Percentiles rank a stretch among this genome's conserved stretches.
Evolutionary conservation across 2,113 vertebrate species (phyloP).

Genomic region (Smithornis capensis): DNA sequence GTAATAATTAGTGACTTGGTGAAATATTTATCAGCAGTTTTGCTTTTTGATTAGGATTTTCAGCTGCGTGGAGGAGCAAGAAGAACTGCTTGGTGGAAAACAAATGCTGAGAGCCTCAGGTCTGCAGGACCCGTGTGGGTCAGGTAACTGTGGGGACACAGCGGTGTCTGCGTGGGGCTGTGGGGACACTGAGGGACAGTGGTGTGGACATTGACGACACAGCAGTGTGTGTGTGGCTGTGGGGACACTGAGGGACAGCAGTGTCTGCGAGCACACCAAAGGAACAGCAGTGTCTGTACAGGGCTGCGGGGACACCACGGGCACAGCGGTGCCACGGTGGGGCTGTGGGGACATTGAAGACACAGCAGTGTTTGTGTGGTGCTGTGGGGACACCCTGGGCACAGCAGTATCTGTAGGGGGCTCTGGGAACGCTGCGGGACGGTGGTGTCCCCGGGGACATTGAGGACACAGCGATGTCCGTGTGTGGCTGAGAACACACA

Average conservation of each 20-base stretch:
- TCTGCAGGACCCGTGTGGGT: fast-evolving
- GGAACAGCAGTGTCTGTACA: fast-evolving
- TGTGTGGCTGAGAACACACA: too few relatives aligned
- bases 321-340: too few relatives aligned
- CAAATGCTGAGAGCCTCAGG: neutral
- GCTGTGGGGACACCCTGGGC: neutral
- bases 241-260: neutral
- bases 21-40: neutral
- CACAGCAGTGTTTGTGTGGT: neutral
- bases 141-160: fast-evolving
- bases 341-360: neutral
- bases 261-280: too few relatives aligned
- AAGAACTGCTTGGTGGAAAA: neutral
- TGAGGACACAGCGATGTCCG: neutral
- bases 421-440: too few relatives aligned
- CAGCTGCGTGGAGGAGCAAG: fast-evolving
- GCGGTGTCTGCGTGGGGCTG: fast-evolving
- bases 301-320: neutral
- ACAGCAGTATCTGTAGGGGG: too few relatives aligned
- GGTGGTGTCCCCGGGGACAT: neutral
- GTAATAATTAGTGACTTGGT: neutral
- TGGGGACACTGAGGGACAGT: neutral
- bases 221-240: fast-evolving
- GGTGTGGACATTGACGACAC: neutral
- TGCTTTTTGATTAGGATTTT: neutral